These are phyloP conservation scores for Psammodynastes pulverulentus DNA, from an alignment of 2,113 vertebrate genomes.

Conservation along the genomic window DNA sequence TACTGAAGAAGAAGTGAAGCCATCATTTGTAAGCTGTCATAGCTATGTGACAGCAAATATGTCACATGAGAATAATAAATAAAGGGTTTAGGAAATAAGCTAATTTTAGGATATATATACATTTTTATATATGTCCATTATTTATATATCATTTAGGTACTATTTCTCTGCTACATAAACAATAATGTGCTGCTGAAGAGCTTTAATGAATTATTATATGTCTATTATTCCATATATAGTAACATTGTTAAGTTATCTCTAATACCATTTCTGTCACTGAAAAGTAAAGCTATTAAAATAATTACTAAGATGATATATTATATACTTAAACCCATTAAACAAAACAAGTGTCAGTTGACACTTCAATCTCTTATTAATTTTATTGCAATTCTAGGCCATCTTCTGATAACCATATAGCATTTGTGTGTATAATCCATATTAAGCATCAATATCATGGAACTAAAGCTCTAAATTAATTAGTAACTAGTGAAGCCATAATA, in stretches of 20 bases:
- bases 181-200: neutral
- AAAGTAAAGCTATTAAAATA: neutral
- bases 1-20: slow-evolving; percentile 55
- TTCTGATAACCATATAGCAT: neutral
- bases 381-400: neutral
- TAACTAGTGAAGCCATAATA: neutral
- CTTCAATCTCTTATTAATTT: neutral
- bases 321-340: neutral
- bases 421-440: neutral
- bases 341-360: neutral
- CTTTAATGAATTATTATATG: neutral
- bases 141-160: neutral
- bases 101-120: slow-evolving; percentile 14
- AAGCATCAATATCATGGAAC: neutral
- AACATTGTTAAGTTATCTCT: neutral
- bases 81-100: slow-evolving; percentile 28
- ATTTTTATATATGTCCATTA: slow-evolving; percentile 12
- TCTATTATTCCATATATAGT: neutral
- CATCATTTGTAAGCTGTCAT: slow-evolving; percentile 52
- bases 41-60: slow-evolving; percentile 37
- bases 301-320: neutral
- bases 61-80: slow-evolving; percentile 55
- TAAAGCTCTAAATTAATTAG: neutral
- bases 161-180: neutral
- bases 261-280: neutral